These are phyloP conservation scores for Hystrix cristata DNA, from an alignment of 2,113 vertebrate species.

Conservation along the genomic window DNA sequence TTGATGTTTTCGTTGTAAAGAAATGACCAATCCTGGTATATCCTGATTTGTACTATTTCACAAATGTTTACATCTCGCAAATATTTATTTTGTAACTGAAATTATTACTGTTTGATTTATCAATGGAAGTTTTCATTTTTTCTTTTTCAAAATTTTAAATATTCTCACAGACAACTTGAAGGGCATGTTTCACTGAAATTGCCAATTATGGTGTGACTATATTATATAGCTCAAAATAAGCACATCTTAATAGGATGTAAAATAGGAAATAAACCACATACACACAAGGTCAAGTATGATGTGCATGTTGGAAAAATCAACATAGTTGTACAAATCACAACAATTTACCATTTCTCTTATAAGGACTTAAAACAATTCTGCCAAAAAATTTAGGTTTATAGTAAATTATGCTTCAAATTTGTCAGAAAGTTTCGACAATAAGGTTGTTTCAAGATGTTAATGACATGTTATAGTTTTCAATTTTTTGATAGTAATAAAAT, in stretches of 20 bases:
- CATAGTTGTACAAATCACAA: background rate
- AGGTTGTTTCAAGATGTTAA: conserved; percentile 54
- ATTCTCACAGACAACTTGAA: conserved; percentile 42
- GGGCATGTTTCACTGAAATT: conserved; percentile 8
- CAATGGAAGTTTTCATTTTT: background rate
- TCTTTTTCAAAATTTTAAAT: conserved; percentile 20
- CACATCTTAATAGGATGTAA: conserved; percentile 39
- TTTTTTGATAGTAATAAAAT: conserved; percentile 21
- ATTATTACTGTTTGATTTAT: background rate
- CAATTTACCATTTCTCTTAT: background rate
- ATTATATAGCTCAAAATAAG: conserved; percentile 34
- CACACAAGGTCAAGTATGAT: conserved; percentile 5
- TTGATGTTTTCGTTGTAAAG: background rate
- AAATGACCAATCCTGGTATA: background rate
- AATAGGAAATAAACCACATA: conserved; percentile 17
- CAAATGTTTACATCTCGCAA: background rate
- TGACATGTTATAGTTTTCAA: conserved; percentile 12
- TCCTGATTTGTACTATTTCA: background rate
- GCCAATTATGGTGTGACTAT: background rate
- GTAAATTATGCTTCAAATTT: conserved; percentile 41
- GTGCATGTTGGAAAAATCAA: conserved; percentile 27
- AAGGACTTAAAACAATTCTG: conserved; percentile 1
- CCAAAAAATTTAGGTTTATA: conserved; percentile 38
- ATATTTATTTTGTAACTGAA: conserved; percentile 14
- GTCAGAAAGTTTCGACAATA: conserved; percentile 18